Base-by-base conservation (phyloP, 1,140 invertebrate genomes). In the Harlomillsia oculata region DNA sequence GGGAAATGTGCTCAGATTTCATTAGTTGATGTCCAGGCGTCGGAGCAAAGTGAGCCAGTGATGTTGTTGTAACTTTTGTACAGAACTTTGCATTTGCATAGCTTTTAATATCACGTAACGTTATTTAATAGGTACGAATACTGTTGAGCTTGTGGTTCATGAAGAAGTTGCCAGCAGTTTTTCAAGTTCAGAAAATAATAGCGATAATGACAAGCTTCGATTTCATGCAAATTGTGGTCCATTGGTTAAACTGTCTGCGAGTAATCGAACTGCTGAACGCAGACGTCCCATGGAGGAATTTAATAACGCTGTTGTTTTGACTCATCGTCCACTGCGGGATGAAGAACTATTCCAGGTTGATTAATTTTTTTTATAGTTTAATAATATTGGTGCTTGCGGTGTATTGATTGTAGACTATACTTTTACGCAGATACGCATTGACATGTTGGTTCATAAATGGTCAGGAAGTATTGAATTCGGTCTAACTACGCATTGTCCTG, bases 391-490 rank as follows among this genome's bases (percentile, higher is more conserved):
- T n/a, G n/a, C n/a, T n/a, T n/a, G n/a, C n/a, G n/a, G n/a, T n/a
- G n/a, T n/a, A n/a, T n/a, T n/a, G n/a, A n/a, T n/a, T n/a, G n/a
- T n/a, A n/a, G n/a, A n/a, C n/a, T n/a, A n/a, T 55, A 26, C 5
- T 68, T 68, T 72, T 56, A 72, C 71, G 21, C 67, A 84, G 81
- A 84, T 86, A 62, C 78, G 90, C 39, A 88, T 97, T 55, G 92
- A 96, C 68, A 78, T 83, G 62, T 73, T 97, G 43, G 86, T 94
- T 18, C 85, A 88, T 67, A 93, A 93, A 70, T 94, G 89, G 89
- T 89, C 86, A 9, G 89, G 89, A 0, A 89, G 86, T 64, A 90
- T 94, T 67, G 89, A 94, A 76, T 89, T 96, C 53, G 92, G 93
- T 14, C 85, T 96, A 9, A 96, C 91, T 0, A 90, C 87, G 30